Percentiles rank a stretch among this genome's conserved stretches.
Evolutionary conservation across 2,888 invertebrate species (phyloP).

Genomic region (Chalcis sispes): DNA sequence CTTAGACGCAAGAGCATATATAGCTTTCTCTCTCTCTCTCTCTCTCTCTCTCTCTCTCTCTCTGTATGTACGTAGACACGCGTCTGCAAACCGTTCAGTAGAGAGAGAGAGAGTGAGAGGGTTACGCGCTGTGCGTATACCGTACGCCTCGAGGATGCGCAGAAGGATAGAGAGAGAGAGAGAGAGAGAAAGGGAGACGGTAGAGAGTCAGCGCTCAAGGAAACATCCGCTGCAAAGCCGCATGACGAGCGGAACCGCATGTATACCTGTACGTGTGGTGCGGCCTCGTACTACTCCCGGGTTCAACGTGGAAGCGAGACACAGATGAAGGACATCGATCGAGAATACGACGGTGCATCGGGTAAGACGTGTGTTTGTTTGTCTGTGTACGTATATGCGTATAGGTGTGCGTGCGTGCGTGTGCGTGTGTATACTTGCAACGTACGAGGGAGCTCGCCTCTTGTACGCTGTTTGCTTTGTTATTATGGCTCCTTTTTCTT

Average conservation of each 20-base stretch:
- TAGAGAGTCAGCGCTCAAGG: slow-evolving; percentile 3
- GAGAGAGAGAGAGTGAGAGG: too few species aligned
- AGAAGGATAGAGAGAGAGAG: too few species aligned
- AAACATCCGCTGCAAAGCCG: slow-evolving; percentile 44
- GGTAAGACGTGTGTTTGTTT: background rate
- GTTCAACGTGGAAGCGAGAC: background rate
- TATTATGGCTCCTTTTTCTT: background rate
- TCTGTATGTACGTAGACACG: background rate
- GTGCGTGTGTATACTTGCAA: too few species aligned
- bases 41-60: slow-evolving; percentile 10
- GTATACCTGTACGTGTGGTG: slow-evolving; percentile 27
- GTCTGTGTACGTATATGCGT: too few species aligned
- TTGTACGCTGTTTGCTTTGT: background rate
- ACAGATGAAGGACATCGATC: slow-evolving; percentile 33
- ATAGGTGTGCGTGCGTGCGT: background rate
- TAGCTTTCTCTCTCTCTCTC: slow-evolving; percentile 12
- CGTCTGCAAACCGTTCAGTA: too few species aligned
- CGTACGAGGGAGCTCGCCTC: background rate
- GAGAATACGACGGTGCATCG: slow-evolving; percentile 30
- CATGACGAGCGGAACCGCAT: slow-evolving; percentile 39
- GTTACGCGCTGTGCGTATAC: too few species aligned
- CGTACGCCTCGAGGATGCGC: background rate
- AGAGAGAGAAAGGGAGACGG: slow-evolving; percentile 22
- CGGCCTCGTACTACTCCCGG: background rate
- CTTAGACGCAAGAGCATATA: too few species aligned